Percentiles rank a stretch among this genome's conserved stretches.
These are phyloP conservation scores for Lasioglossum calceatum DNA, from an alignment of 2,888 invertebrate species.

Conservation along the genomic window DNA sequence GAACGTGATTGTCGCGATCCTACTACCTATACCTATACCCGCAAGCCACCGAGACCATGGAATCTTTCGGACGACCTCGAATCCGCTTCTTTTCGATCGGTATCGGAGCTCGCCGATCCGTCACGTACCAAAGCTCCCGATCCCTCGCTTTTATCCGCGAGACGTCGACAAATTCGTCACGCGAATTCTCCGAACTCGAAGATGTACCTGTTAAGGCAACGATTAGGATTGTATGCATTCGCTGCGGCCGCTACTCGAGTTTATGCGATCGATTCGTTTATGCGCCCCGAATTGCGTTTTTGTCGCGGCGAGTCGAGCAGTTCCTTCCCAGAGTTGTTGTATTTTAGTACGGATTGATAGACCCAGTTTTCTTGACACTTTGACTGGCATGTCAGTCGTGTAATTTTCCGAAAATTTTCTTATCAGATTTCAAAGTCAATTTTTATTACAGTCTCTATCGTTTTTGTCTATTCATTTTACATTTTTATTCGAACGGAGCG, in stretches of 20 bases:
- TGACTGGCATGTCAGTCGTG: accelerated
- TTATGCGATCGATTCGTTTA: background rate
- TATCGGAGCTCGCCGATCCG: constrained; percentile 37
- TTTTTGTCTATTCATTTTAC: no score
- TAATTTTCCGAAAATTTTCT: background rate
- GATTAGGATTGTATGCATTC: constrained; percentile 1
- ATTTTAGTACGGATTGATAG: background rate
- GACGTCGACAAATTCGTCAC: constrained; percentile 54
- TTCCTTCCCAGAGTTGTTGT: background rate
- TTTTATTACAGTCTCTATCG: no score
- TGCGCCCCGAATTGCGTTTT: background rate
- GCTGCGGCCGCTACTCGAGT: background rate
- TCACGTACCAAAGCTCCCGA: constrained; percentile 35
- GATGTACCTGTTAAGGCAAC: background rate
- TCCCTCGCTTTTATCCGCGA: constrained; percentile 29
- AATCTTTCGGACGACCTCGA: constrained; percentile 54
- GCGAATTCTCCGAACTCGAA: constrained; percentile 33
- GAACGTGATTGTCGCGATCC: constrained; percentile 48
- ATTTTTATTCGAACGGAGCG: no score
- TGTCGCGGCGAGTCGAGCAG: background rate
- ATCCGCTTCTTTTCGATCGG: constrained; percentile 37
- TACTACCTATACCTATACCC: background rate
- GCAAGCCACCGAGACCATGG: constrained; percentile 23
- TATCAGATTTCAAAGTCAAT: background rate
- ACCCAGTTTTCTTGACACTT: background rate